Conservation (phyloP, 1,140 invertebrate genomes). For the Trigoniulus corallinus region DNA sequence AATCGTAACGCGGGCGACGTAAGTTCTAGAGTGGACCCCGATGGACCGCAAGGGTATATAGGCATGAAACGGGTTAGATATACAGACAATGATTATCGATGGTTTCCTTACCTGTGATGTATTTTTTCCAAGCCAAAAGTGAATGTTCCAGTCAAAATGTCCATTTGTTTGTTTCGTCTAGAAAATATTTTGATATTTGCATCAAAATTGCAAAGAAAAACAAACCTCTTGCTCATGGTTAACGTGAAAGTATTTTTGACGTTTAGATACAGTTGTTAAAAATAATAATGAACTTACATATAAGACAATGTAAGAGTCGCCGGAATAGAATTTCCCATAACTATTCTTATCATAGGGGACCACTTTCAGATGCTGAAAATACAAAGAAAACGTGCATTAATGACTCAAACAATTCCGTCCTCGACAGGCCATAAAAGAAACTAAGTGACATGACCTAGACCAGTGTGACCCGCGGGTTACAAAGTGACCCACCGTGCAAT, state of each 20-base stretch:
- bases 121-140: slow-evolving; percentile 74
- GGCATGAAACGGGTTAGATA: no score
- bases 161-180: slow-evolving; percentile 14
- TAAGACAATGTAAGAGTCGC: slow-evolving; percentile 71
- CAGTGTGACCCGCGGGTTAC: no score
- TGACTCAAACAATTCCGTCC: no score
- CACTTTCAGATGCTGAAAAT: slow-evolving; percentile 60
- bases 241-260: neutral
- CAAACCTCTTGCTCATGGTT: neutral
- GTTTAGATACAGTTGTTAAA: neutral
- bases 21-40: no score
- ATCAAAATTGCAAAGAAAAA: no score
- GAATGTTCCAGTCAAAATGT: slow-evolving; percentile 41
- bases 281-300: slow-evolving; percentile 35
- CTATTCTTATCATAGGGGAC: slow-evolving; percentile 53
- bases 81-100: neutral
- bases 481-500: no score
- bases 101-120: slow-evolving; percentile 33
- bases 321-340: slow-evolving; percentile 68
- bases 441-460: no score
- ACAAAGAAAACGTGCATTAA: no score
- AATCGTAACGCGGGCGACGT: no score
- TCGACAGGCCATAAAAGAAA: no score
- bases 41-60: no score
- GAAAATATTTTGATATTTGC: no score